A percentile compares a stretch with the other conserved stretches of the same genome.
Conservation (phyloP, 2,113 vertebrate species). For the Tachysurus fulvidraco region DNA sequence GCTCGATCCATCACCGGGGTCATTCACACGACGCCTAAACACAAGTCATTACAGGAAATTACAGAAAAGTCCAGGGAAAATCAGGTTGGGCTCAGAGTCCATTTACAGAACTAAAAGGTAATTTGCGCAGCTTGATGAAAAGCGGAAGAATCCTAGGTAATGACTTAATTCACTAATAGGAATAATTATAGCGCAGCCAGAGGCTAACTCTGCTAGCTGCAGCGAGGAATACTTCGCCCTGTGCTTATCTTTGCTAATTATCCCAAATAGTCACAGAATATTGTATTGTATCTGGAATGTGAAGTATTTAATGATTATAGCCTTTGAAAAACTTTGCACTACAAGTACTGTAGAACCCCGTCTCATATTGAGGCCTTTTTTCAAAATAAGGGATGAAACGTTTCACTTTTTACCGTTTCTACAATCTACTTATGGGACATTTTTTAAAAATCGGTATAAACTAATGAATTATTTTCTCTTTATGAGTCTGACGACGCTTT, state of each 20-base stretch:
- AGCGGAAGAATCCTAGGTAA: slow-evolving; percentile 76
- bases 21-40: slow-evolving; percentile 8
- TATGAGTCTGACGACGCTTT: no score
- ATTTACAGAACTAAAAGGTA: slow-evolving; percentile 69
- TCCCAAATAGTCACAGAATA: slow-evolving; percentile 75
- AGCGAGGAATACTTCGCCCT: slow-evolving; percentile 79
- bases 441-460: no score
- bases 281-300: slow-evolving; percentile 64
- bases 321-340: slow-evolving; percentile 38
- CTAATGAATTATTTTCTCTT: no score
- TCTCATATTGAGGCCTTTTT: neutral
- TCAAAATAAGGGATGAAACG: neutral
- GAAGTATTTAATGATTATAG: slow-evolving; percentile 40
- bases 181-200: slow-evolving; percentile 83
- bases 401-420: neutral
- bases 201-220: slow-evolving; percentile 76
- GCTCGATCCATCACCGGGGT: slow-evolving; percentile 4
- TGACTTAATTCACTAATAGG: slow-evolving; percentile 83
- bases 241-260: slow-evolving; percentile 84
- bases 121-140: slow-evolving; percentile 78
- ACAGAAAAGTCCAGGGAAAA: slow-evolving; percentile 46
- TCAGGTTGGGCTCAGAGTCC: slow-evolving; percentile 63
- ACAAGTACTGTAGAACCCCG: neutral
- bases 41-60: slow-evolving; percentile 40
- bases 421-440: no score